Evolutionary conservation across 2,888 invertebrate species (phyloP), one percentile per base, ranked within the genome.

Genomic region (Pollenia amentaria): DNA sequence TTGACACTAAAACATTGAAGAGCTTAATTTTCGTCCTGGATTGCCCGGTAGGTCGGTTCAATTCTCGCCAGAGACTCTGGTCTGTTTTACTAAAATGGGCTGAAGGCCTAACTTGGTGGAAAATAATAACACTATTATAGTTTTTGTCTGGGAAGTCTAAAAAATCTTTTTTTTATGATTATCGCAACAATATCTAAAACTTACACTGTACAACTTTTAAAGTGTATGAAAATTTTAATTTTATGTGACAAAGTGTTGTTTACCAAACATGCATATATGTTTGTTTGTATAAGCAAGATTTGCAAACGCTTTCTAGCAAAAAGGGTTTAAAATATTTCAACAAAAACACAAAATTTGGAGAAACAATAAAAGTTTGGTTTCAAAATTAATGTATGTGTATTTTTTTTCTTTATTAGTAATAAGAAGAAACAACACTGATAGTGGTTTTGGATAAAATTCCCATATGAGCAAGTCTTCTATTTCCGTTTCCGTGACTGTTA

Each of bases 321-420:
- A 55, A 53, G 51, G 76, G 76, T 42, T 73, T 18, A 9, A 76
- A 75, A 48, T 18, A 40, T 18, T 62, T 62, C 14, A 64, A 65
- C 46, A 44, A n/a, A 80, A 46, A 57, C 12, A 46, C 11, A 57
- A 73, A 73, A 65, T 57, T 2, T 67, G 16, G 40, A 55, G 73
- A 73, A 65, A 65, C 73, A 44, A 55, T 11, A 6, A 29, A 29
- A 29, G 6, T 29, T 29, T 29, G 3, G 29, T 29, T 29, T 29
- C 29, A 29, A 29, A 29, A 29, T 29, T 29, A 29, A 38, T 57
- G 14, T 38, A 11, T 51, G 11, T 51, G 3, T 48, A 9, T 21
- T 62, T 38, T n/a, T 14, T n/a, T 38, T n/a, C 40, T 62, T 62
- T 62, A 40, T 62, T 57, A 57, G 14, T n/a, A 57, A 57, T 29